A percentile compares a stretch with the other conserved stretches of the same genome.
Evolutionary conservation across 2,113 vertebrate species (phyloP).

Genomic region (Muntiacus muntjak): DNA sequence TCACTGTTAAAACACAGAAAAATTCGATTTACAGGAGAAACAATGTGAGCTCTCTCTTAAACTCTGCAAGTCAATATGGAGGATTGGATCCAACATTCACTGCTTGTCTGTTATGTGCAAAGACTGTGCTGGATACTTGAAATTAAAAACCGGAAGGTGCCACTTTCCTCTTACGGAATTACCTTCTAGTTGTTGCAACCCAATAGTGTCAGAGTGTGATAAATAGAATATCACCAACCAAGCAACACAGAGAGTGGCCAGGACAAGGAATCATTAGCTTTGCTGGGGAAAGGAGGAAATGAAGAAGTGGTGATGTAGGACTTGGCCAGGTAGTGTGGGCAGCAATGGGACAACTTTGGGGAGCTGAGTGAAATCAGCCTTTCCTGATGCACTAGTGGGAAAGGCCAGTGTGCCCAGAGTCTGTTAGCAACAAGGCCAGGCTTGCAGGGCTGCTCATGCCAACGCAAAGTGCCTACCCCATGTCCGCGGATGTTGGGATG

Average conservation of each 20-base stretch:
- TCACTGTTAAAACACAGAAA: background rate
- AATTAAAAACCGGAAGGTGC: background rate
- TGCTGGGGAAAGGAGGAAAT: background rate
- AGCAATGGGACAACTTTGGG: background rate
- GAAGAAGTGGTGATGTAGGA: background rate
- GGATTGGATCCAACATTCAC: background rate
- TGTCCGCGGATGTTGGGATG: background rate
- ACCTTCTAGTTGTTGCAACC: background rate
- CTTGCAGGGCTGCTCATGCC: rapidly evolving
- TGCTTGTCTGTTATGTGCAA: background rate
- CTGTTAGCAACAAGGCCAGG: too few relatives aligned
- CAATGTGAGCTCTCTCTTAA: background rate
- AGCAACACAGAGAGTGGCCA: background rate
- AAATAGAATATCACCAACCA: background rate
- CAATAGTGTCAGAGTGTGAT: background rate
- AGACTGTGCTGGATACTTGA: background rate
- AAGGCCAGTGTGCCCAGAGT: background rate
- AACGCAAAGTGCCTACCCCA: background rate
- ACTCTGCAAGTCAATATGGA: background rate
- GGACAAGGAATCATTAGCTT: background rate
- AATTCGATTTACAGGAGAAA: background rate
- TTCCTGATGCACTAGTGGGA: rapidly evolving
- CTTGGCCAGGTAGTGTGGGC: background rate
- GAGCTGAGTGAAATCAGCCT: background rate
- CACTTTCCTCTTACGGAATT: background rate